These are phyloP conservation scores for Greenwoodochromis staneri DNA, from an alignment of 2,113 vertebrate species.

Conservation along the genomic window DNA sequence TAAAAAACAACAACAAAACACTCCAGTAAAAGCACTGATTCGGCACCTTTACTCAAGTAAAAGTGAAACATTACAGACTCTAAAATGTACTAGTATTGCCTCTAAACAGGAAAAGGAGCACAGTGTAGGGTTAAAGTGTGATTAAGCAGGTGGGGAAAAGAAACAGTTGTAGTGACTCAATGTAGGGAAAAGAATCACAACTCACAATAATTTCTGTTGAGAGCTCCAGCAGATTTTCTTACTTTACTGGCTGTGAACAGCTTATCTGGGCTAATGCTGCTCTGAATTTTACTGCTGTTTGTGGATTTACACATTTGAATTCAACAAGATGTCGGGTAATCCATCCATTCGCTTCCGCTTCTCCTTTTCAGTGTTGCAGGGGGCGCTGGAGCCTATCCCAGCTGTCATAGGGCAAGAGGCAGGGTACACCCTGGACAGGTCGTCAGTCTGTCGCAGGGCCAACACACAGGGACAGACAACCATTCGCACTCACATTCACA, in stretches of 20 bases:
- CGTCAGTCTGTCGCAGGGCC: neutral
- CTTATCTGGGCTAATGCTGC: neutral
- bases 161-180: neutral
- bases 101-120: neutral
- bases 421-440: neutral
- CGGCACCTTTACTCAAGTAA: neutral
- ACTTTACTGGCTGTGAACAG: neutral
- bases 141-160: neutral
- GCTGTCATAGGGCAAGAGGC: neutral
- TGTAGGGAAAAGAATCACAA: neutral
- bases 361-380: neutral
- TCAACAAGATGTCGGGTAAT: neutral
- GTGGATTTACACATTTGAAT: neutral
- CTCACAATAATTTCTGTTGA: neutral
- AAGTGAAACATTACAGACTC: neutral
- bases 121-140: neutral
- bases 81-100: neutral
- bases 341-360: neutral
- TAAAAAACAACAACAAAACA: neutral
- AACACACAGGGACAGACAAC: neutral
- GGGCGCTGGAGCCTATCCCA: neutral
- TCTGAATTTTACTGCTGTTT: neutral
- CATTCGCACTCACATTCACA: neutral
- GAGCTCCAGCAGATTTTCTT: neutral
- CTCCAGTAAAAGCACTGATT: neutral